Base-by-base conservation (phyloP, 2,113 vertebrate species). In the Thermophis baileyi region DNA sequence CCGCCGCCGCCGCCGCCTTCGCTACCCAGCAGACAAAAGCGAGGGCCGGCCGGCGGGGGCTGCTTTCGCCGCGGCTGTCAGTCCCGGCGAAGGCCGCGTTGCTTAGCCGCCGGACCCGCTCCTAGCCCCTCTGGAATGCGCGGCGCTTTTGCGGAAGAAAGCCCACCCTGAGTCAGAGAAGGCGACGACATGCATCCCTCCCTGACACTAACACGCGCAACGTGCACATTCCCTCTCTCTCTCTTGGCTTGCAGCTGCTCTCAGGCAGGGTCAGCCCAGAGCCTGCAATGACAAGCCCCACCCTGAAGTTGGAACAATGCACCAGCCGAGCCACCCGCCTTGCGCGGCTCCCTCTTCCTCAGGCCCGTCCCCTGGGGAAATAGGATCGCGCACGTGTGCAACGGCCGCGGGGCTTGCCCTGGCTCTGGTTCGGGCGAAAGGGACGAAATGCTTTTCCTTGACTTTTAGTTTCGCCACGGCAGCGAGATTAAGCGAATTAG, bases 241-340 rank as follows among this genome's bases (percentile, higher is more conserved):
- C 69, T 40, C 16, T 35, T 1, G 74, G 25, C 40, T 25, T 22
- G 35, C 4, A 6, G 91, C 91, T 91, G 85, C 85, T 87, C 14
- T n/a, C 53, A 50, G 91, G 85, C 91, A 87, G 85, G 85, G 91
- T 91, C 85, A 63, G 91, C 91, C 85, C 86, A 87, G 54, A 60
- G 44, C 46, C 91, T 35, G 91, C 91, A 87, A 87, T 87, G 49
- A 63, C 47, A 87, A 88, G n/a, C 91, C 91, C 86, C 91, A 88
- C 91, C 91, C 91, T 88, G 91, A 44, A 88, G 86, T 60, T 86
- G 40, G 27, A 69, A 53, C 86, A 88, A 92, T 53, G 47, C 91
- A 27, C 30, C 86, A 25, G 49, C 86, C 57, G 51, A 74, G 57
- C 55, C 55, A 27, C 30, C 30, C 55, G 53, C 55, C n/a, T 50